phyloP scores from a whole-genome alignment of 2,888 invertebrate genomes.

The Ganaspis brasiliensis region DNA sequence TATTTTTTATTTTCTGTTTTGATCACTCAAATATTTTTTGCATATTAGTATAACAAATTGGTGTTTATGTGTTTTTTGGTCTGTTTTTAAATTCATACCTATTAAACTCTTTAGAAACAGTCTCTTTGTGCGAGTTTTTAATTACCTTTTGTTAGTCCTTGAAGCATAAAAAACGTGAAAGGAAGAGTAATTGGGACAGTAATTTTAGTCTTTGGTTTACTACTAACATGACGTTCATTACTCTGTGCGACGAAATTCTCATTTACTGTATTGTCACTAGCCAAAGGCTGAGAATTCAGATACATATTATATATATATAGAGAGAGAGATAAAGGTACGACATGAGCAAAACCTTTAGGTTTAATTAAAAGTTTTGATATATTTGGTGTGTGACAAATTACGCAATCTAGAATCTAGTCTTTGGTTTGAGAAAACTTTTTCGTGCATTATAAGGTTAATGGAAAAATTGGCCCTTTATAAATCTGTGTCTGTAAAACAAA shows the following conservation, averaged over 20 bases:
- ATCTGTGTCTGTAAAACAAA: no score
- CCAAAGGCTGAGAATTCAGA: background rate
- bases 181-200: constrained; percentile 25
- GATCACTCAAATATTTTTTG: background rate
- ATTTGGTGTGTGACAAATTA: background rate
- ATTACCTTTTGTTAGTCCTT: constrained; percentile 14
- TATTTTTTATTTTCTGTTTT: background rate
- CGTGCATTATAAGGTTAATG: no score
- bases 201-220: constrained; percentile 22
- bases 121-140: constrained; percentile 9
- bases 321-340: constrained; percentile 4
- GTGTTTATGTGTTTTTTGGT: background rate
- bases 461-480: no score
- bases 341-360: constrained; percentile 29
- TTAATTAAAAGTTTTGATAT: constrained; percentile 37
- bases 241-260: constrained; percentile 28
- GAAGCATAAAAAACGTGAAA: constrained; percentile 1
- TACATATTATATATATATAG: background rate
- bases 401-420: constrained; percentile 1
- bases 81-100: constrained; percentile 4
- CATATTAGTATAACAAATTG: background rate
- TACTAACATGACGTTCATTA: constrained; percentile 28
- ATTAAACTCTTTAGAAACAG: constrained; percentile 9
- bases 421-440: background rate
- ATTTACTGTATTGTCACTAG: constrained; percentile 27